Percentiles rank a stretch among this genome's conserved stretches.
Evolutionary conservation across 1,140 invertebrate genomes (phyloP).

Genomic region (Micrasema longulum): DNA sequence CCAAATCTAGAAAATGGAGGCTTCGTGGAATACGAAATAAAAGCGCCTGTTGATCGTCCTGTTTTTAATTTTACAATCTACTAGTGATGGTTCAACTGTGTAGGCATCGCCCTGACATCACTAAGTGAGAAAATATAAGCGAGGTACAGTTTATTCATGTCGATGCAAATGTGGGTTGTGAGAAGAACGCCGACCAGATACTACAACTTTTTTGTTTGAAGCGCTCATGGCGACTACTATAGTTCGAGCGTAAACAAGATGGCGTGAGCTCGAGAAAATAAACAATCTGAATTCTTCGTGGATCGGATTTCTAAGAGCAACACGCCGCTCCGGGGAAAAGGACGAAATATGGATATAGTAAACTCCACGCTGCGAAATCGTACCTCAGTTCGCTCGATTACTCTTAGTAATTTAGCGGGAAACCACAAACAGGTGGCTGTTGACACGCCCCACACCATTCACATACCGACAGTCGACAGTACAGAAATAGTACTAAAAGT

Average conservation of each 20-base stretch:
- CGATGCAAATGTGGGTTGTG: conserved; percentile 26
- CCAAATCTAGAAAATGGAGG: conserved; percentile 17
- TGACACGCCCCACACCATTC: conserved; percentile 30
- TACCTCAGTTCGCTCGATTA: background rate
- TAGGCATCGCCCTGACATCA: background rate
- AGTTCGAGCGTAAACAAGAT: conserved; percentile 28
- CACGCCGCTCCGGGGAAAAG: background rate
- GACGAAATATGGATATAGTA: background rate
- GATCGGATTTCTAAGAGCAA: background rate
- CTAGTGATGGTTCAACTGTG: too few species aligned
- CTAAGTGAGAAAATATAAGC: background rate
- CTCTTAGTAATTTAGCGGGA: conserved; percentile 11
- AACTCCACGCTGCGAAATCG: background rate
- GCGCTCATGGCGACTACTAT: conserved; percentile 4
- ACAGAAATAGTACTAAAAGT: conserved; percentile 9
- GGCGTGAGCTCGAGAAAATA: conserved; percentile 16
- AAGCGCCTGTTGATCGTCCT: conserved; percentile 21
- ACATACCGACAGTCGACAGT: conserved; percentile 3
- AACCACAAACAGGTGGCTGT: conserved; percentile 31
- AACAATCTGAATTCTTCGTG: conserved; percentile 1
- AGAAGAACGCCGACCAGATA: too few species aligned
- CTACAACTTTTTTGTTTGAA: background rate
- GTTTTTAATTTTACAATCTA: too few species aligned
- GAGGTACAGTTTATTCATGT: conserved; percentile 20
- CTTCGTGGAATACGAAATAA: conserved; percentile 14